These are phyloP conservation scores for Phoebastria nigripes DNA, from an alignment of 2,797 vertebrate genomes.

Conservation along the genomic window DNA sequence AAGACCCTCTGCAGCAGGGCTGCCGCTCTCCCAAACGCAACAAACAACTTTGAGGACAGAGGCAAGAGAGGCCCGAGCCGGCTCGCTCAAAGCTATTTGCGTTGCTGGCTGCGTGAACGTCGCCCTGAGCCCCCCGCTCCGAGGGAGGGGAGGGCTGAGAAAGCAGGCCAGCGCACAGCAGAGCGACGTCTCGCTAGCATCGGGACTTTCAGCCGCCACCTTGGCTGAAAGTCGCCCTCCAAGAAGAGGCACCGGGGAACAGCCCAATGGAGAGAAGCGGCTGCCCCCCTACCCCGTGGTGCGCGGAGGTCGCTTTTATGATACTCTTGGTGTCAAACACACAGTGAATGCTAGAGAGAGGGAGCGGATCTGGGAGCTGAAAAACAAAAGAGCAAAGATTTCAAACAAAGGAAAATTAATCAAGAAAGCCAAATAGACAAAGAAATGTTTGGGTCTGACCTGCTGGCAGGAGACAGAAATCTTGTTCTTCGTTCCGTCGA, in stretches of 20 bases:
- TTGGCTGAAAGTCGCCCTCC: constrained; percentile 70
- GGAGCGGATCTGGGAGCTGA: constrained; percentile 85
- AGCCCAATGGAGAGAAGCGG: constrained; percentile 73
- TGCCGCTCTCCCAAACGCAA: constrained; percentile 73
- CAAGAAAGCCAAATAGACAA: constrained; percentile 88
- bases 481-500: constrained; percentile 91
- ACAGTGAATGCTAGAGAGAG: constrained; percentile 82
- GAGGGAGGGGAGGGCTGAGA: constrained; percentile 65
- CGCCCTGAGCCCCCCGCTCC: constrained; percentile 65
- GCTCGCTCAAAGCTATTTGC: constrained; percentile 74
- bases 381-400: constrained; percentile 88
- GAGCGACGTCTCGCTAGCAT: constrained; percentile 56
- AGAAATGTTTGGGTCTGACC: constrained; percentile 99
- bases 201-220: constrained; percentile 63
- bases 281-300: constrained; percentile 77
- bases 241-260: constrained; percentile 70
- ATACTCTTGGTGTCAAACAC: constrained; percentile 78
- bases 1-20: constrained; percentile 73
- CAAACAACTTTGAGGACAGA: constrained; percentile 76
- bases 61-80: constrained; percentile 67
- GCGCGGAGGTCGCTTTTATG: constrained; percentile 73
- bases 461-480: constrained; percentile 92
- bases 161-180: constrained; percentile 59
- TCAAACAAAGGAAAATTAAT: constrained; percentile 80
- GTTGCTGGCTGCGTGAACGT: constrained; percentile 67